Evolutionary conservation across 2,797 vertebrate genomes (phyloP), one percentile per base, ranked within the genome.

Genomic region (Rousettus madagascariensis): DNA sequence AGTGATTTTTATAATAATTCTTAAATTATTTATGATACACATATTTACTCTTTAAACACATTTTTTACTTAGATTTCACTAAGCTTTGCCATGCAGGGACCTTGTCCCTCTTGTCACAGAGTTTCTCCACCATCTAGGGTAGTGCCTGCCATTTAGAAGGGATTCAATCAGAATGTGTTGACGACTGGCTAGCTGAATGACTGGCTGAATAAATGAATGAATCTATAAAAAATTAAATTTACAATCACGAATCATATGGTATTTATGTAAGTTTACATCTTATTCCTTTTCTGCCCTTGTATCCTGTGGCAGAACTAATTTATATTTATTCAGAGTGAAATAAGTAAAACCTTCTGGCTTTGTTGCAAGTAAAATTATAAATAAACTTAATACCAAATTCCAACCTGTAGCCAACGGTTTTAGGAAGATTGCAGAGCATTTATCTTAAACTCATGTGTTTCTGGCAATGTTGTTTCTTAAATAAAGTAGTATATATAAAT

Each of bases 331-430:
- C 66, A 79, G 8, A 77, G 38, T 59, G 17, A 41, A 91, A 66
- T 63, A 90, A 41, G 10, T 65, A 79, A 88, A 53, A 86, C 5
- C 19, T 92, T 61, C 10, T 59, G 3, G 5, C 91, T 83, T 74
- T 59, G 59, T 92, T 88, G 24, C 38, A 92, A 72, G 17, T 72
- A 61, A 75, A 69, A 79, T 43, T 36, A 80, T 53, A 17, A 51
- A 88, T 83, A n/a, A 30, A 61, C 80, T 74, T 87, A 79, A 38
- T 57, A 86, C 0, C 10, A 84, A 94, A 89, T 93, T 90, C 43
- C 51, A 89, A 38, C 77, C 33, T 77, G 49, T 72, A 85, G 8
- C 30, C 26, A 90, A 71, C 6, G 24, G 5, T 55, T 65, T 94
- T 49, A 75, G 9, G 36, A 9, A 74, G 4, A 78, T 46, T 87